Base-by-base conservation (phyloP, 2,888 invertebrate genomes). In the Tuta absoluta region DNA sequence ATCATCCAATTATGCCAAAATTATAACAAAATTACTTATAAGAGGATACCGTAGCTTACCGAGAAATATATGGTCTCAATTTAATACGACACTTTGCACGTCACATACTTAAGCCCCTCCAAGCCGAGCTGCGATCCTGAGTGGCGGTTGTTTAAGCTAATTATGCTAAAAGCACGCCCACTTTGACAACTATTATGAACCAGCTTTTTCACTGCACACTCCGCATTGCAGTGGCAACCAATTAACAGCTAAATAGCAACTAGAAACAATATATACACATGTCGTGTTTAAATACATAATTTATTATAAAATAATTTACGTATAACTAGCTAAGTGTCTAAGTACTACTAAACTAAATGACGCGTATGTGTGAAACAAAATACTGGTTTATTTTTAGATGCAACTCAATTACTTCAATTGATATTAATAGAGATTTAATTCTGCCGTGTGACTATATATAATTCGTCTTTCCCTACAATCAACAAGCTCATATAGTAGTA, bases 91-190 rank as follows among this genome's bases (percentile, higher is more conserved):
- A 33, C 33, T 33, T 33, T 33, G n/a, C 33, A 10, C 33, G 33
- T 33, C 33, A 33, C 33, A 28, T 28, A 33, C 33, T 33, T 33
- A 33, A 33, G 33, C 33, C 33, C 1, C 33, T 33, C 33, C 33
- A 10, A 33, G 33, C 8, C 33, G 33, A 48, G 19, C 48, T 69
- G 66, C 58, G 65, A 68, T 65, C 65, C 68, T 69, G 68, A 72
- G 71, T 69, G 70, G 70, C 66, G 72, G 75, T 71, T 69, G 66
- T 67, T 66, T 70, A 68, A 66, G 69, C 68, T 75, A 76, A 75
- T 75, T 76, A 75, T 68, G 75, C 72, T 75, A 74, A 76, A 72
- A 76, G 73, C 73, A 65, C 23, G 45, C 45, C 45, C n/a, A 45
- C 45, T 45, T 45, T 45, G 45, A 45, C 45, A 41, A 28, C 17